Base-by-base conservation (phyloP, 2,113 vertebrate species). In the Bufo gargarizans region DNA sequence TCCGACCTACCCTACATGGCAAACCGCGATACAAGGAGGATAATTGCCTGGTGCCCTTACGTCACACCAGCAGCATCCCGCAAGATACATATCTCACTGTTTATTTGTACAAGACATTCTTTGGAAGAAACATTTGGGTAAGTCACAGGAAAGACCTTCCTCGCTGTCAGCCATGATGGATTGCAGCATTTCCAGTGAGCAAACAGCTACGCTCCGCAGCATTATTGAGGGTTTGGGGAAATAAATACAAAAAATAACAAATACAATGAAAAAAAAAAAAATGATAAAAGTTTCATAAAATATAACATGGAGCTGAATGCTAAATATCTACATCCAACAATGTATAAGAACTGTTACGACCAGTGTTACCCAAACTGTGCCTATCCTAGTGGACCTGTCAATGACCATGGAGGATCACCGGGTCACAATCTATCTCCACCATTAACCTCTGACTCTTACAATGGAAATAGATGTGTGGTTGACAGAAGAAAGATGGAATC, bases 111-210 rank as follows among this genome's bases (percentile, higher is more conserved):
- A 53, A 88, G 69, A 88, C 9, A 88, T 61, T 84, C 69, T 78
- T 10, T 49, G 61, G 87, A 53, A 88, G 87, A 84, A 77, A 84
- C 81, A 88, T 88, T 88, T 84, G 63, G 87, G 81, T 84, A 88
- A 88, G 80, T 84, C 87, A 88, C 71, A 20, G 58, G 84, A 74
- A 88, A 58, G 81, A 88, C 81, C 87, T 88, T 88, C 87, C 72
- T 67, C 47, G 71, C 81, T 88, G 87, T 88, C 87, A 84, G 69
- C 81, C 55, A 61, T 88, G 87, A 88, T 88, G 81, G 87, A 88
- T 88, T 58, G 72, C 72, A 84, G 87, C 71, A 88, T 77, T 88
- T 88, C n/a, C 87, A 88, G 22, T 77, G 81, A 88, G 47, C 72
- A 77, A 83, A 88, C 67, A 59, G 81, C 81, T 59, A 77, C 74